Evolutionary conservation across 1,140 invertebrate species (phyloP), one percentile per base, ranked within the genome.

Genomic region (Medauroidea extradentata): DNA sequence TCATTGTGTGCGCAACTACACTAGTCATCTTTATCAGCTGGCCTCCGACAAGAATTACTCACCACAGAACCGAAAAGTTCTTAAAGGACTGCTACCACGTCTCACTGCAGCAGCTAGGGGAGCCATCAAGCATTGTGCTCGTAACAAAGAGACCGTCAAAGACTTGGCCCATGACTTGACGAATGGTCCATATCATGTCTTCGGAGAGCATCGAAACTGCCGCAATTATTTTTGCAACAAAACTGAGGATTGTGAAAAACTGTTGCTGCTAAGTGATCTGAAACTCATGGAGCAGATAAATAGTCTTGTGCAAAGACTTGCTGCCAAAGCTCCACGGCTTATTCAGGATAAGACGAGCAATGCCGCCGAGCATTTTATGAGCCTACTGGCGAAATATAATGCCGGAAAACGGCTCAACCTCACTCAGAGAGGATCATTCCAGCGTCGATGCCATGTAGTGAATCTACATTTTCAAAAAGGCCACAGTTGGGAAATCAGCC

Each of bases 1-100:
- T 39, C 58, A 60, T 19, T 25, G 53, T 43, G 52, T 48, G 16
- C 39, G 8, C 1, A 58, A 58, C 18, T 13, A 63, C 13, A 42
- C 3, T 5, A 25, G 24, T 1, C 9, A 43, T 1, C 18, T 61
- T 1, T 53, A 51, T 1, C 21, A 62, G 18, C 53, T 53, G 24
- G 27, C 8, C 2, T 53, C 43, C n/a, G 3, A 21, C 38, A 18
- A 18, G 9, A 16, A 46, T 18, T 7, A 34, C 11, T 44, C 24
- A 3, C 16, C 39, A 8, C 14, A 16, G 16, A 16, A 7, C 27
- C 4, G 53, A 13, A 42, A 42, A 25, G 16, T 54, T 8, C 24
- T 54, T 4, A 43, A n/a, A 51, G 4, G 5, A 3, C 4, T 16
- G 16, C 29, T 54, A 7, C 53, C 53, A 18, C 4, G 53, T 3